Base-by-base conservation (phyloP, 1,140 invertebrate species). In the Macrocentrus cingulum region DNA sequence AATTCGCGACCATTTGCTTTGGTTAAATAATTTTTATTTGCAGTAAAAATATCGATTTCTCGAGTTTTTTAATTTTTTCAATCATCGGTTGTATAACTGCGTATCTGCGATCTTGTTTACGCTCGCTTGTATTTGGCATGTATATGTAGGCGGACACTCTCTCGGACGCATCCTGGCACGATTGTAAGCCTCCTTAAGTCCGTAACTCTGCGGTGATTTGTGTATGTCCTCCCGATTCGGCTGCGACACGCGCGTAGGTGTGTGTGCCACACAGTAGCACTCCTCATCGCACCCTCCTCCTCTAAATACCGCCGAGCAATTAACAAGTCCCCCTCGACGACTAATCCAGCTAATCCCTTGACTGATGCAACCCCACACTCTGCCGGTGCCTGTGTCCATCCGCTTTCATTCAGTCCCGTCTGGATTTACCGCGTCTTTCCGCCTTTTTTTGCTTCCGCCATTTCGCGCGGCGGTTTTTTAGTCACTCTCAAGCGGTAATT, bases 261-360 rank as follows among this genome's bases (percentile, higher is more conserved):
- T 22, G n/a, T n/a, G 37, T 42, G 51, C 44, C 48, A 41, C 36
- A 55, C 58, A 55, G 37, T 49, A 48, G 51, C 42, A 48, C 15
- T 45, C 19, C 22, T 39, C 23, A 19, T 15, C 13, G 37, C 18
- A 16, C 51, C 20, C 29, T 36, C 29, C 39, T 37, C 59, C 54
- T 32, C 58, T 51, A 54, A 56, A 52, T 39, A 39, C 53, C 59
- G 6, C 65, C 62, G 64, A 70, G 72, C 72, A 74, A 74, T 74
- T 74, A 74, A 74, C 72, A 69, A 74, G 72, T 74, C 65, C 66
- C 70, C 71, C 68, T 68, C 66, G 62, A 68, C 60, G 65, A 66
- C 67, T 74, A 71, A 74, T 74, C 72, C 70, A 58, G 64, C 69
- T 74, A 74, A 74, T 72, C 67, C 72, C 69, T 72, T 74, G 72